phyloP scores from a whole-genome alignment of 2,888 invertebrate genomes.

The Drosophila ustulata region DNA sequence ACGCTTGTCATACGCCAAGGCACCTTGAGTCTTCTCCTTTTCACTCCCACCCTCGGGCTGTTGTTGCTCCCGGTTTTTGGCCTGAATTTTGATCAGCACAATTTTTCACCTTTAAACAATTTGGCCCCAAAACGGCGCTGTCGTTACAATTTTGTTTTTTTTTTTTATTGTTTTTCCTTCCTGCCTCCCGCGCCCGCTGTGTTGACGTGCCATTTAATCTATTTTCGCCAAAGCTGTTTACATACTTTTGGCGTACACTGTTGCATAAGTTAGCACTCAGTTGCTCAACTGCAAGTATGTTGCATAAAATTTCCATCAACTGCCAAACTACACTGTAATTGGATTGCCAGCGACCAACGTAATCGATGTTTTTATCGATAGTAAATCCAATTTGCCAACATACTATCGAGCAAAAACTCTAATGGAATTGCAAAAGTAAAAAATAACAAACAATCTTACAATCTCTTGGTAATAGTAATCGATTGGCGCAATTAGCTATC shows the following conservation, averaged over 20 bases:
- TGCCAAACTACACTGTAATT: background rate
- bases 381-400: background rate
- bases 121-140: constrained; percentile 35
- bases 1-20: constrained; percentile 58
- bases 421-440: background rate
- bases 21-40: constrained; percentile 23
- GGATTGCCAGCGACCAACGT: background rate
- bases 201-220: constrained; percentile 61
- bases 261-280: constrained; percentile 9
- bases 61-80: constrained; percentile 13
- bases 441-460: too few relatives aligned
- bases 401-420: background rate
- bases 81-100: constrained; percentile 55
- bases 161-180: constrained; percentile 42
- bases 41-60: background rate
- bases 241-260: constrained; percentile 24
- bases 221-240: constrained; percentile 36
- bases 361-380: background rate
- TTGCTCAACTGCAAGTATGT: constrained; percentile 31
- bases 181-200: constrained; percentile 18
- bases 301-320: constrained; percentile 12
- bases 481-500: too few relatives aligned
- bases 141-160: constrained; percentile 25
- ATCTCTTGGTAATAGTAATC: too few relatives aligned
- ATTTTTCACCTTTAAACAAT: constrained; percentile 69